These are phyloP conservation scores for Pampusana beccarii DNA, from an alignment of 2,113 vertebrate genomes.

Conservation along the genomic window DNA sequence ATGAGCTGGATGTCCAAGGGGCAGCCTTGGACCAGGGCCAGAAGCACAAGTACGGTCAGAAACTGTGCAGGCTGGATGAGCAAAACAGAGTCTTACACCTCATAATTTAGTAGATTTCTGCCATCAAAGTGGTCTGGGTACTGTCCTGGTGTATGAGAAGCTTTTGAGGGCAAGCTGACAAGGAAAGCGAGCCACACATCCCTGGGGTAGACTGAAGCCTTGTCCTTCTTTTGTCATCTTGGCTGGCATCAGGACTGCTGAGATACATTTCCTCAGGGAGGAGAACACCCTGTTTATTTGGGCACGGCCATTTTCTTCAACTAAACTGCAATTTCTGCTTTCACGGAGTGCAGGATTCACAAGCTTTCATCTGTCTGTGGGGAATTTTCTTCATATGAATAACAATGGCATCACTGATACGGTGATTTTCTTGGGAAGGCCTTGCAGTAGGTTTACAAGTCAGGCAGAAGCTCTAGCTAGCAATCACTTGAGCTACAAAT, in stretches of 20 bases:
- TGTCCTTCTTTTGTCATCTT: background rate
- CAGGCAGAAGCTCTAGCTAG: background rate
- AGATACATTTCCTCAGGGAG: background rate
- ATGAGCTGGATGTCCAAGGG: background rate
- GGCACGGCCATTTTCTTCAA: background rate
- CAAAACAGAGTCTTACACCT: background rate
- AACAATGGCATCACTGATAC: background rate
- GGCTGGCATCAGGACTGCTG: background rate
- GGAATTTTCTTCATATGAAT: conserved; percentile 38
- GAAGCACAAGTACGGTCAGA: background rate
- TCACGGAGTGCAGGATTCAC: background rate
- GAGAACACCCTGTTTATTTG: background rate
- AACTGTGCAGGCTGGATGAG: accelerated
- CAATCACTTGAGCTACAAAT: conserved; percentile 18
- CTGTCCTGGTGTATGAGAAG: background rate
- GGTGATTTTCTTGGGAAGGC: conserved; percentile 23
- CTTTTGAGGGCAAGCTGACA: background rate
- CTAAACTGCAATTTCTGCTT: background rate
- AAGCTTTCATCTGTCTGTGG: background rate
- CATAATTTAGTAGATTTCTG: background rate
- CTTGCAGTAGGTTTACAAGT: background rate
- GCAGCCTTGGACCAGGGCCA: background rate
- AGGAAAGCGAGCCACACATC: background rate
- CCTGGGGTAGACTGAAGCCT: background rate
- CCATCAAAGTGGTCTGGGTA: background rate